Conservation (phyloP, 2,113 vertebrate species). For the Acanthochromis polyacanthus region DNA sequence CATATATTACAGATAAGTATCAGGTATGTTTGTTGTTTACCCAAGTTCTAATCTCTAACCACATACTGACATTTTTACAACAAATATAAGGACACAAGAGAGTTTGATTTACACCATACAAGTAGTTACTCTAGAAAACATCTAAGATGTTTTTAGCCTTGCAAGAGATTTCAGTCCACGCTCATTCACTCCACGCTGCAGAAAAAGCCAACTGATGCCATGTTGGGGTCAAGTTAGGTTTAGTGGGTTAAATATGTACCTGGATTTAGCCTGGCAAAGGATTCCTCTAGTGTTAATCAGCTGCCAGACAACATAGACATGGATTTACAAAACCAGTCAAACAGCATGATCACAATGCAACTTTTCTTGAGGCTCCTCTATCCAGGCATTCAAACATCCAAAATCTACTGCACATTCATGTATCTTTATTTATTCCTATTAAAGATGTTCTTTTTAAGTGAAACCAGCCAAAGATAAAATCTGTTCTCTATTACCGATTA, state of each 20-base stretch:
- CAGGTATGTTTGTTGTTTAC: not conserved
- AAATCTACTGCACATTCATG: too few species aligned
- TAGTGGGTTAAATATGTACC: not conserved
- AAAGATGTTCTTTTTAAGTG: too few species aligned
- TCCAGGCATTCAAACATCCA: too few species aligned
- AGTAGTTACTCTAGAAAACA: not conserved
- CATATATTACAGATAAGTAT: too few species aligned
- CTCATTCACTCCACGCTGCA: not conserved
- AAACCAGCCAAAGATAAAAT: not conserved
- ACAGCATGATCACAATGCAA: too few species aligned
- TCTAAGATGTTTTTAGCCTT: not conserved
- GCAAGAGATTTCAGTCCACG: not conserved
- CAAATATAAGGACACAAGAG: not conserved
- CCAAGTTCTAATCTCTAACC: not conserved
- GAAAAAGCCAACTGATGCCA: not conserved
- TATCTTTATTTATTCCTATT: too few species aligned
- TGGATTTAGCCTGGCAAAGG: not conserved
- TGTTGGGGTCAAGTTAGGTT: not conserved
- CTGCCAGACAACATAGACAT: not conserved
- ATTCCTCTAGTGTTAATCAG: not conserved
- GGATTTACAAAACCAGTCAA: not conserved
- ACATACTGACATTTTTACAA: not conserved
- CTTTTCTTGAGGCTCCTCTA: too few species aligned
- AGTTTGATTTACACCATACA: not conserved
- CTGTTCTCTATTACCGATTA: too few species aligned